Percentiles rank a stretch among this genome's conserved stretches.
These are phyloP conservation scores for Diaphora mendica DNA, from an alignment of 2,888 invertebrate genomes.

Conservation along the genomic window DNA sequence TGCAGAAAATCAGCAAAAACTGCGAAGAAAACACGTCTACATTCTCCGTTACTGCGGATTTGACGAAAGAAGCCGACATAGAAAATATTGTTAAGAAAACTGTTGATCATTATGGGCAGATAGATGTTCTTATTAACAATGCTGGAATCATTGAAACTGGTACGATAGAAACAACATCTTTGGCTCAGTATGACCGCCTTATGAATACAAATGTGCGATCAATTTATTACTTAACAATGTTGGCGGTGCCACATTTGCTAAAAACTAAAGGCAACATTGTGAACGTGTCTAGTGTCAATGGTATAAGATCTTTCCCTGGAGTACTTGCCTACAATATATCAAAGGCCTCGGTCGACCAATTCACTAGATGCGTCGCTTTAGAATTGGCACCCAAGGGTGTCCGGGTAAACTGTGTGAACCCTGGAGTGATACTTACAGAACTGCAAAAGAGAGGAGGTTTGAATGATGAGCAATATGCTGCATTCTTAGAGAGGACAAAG, in stretches of 20 bases:
- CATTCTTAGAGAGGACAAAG: slow-evolving; percentile 94
- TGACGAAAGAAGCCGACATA: slow-evolving; percentile 91
- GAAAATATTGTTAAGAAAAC: slow-evolving; percentile 91
- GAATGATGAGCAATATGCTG: slow-evolving; percentile 92
- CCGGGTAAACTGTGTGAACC: slow-evolving; percentile 96
- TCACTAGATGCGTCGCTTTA: slow-evolving; percentile 96
- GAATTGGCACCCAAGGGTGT: slow-evolving; percentile 94
- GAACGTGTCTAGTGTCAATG: slow-evolving; percentile 98
- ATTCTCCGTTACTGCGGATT: slow-evolving; percentile 89
- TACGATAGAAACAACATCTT: slow-evolving; percentile 92
- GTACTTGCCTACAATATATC: slow-evolving; percentile 97
- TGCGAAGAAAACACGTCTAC: slow-evolving; percentile 79
- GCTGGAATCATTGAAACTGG: slow-evolving; percentile 95
- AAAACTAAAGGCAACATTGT: slow-evolving; percentile 96
- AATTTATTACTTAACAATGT: slow-evolving; percentile 93
- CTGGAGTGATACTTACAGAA: slow-evolving; percentile 96
- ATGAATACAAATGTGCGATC: slow-evolving; percentile 96
- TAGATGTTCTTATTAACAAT: slow-evolving; percentile 95
- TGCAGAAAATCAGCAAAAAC: slow-evolving; percentile 79
- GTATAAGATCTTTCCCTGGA: slow-evolving; percentile 95
- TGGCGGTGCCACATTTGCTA: slow-evolving; percentile 94
- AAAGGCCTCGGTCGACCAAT: slow-evolving; percentile 97
- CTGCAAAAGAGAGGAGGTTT: slow-evolving; percentile 95
- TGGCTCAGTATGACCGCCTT: slow-evolving; percentile 95
- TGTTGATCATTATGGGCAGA: slow-evolving; percentile 90